These are phyloP conservation scores for Platynereis dumerilii DNA, from an alignment of 2,888 invertebrate species.

Conservation along the genomic window DNA sequence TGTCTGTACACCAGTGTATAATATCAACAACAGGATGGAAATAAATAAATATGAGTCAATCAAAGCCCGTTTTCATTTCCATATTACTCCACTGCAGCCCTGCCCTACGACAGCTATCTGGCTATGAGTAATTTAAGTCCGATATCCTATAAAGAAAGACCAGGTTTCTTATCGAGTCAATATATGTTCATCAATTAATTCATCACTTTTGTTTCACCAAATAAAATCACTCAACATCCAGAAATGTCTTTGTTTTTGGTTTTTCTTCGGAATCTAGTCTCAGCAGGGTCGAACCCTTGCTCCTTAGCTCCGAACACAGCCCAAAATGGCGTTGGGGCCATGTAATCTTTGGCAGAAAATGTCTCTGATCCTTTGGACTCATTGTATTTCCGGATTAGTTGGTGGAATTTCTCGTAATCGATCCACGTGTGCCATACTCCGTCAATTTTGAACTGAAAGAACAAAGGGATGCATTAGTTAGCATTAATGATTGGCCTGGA, in stretches of 20 bases:
- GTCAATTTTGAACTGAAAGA: slow-evolving; percentile 64
- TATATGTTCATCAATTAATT: too few relatives aligned
- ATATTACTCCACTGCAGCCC: too few relatives aligned
- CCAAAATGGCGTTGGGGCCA: slow-evolving; percentile 67
- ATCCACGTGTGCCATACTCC: slow-evolving; percentile 70
- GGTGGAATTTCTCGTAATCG: slow-evolving; percentile 68
- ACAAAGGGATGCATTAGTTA: background rate
- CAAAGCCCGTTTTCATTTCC: too few relatives aligned
- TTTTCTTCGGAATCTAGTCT: slow-evolving; percentile 64
- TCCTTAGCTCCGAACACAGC: slow-evolving; percentile 67
- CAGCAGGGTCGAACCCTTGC: slow-evolving; percentile 69
- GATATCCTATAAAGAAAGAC: too few relatives aligned
- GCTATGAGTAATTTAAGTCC: too few relatives aligned
- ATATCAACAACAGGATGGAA: too few relatives aligned
- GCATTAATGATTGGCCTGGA: too few relatives aligned
- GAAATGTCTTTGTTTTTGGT: slow-evolving; percentile 49
- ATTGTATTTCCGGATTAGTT: slow-evolving; percentile 62
- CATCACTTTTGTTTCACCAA: too few relatives aligned
- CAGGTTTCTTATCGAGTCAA: too few relatives aligned
- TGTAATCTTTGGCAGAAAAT: slow-evolving; percentile 68
- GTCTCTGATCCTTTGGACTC: slow-evolving; percentile 55
- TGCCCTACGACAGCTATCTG: too few relatives aligned
- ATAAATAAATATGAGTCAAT: too few relatives aligned
- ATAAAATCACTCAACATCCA: slow-evolving; percentile 26
- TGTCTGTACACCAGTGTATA: too few relatives aligned